Evolutionary conservation across 2,888 invertebrate genomes (phyloP).

Genomic region (Dryobotodes eremita): DNA sequence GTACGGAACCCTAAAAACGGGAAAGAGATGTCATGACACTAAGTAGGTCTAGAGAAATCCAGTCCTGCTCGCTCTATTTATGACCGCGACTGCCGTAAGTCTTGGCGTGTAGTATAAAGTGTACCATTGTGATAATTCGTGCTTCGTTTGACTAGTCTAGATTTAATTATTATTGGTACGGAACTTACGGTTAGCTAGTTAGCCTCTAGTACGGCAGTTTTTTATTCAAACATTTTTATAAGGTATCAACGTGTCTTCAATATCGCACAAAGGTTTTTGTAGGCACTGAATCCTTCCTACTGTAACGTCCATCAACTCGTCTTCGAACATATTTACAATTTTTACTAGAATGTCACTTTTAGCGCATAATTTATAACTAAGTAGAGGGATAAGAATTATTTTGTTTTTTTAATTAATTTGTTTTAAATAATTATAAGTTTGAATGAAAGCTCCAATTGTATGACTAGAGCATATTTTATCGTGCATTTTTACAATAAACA

Average conservation of each 20-base stretch:
- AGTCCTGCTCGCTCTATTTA: conserved; percentile 5
- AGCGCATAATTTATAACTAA: conserved; percentile 60
- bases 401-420: conserved; percentile 51
- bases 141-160: neutral
- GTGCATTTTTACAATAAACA: conserved; percentile 58
- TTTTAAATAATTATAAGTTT: conserved; percentile 55
- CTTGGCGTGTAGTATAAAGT: neutral
- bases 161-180: conserved; percentile 5
- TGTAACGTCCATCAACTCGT: conserved; percentile 48
- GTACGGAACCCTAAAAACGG: too few species aligned
- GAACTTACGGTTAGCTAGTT: conserved; percentile 20
- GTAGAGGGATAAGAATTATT: conserved; percentile 42
- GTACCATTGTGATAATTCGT: conserved; percentile 23
- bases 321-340: conserved; percentile 46
- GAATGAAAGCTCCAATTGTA: conserved; percentile 54
- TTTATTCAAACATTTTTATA: conserved; percentile 26
- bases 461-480: conserved; percentile 46
- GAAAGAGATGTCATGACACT: neutral
- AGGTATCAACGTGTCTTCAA: conserved; percentile 13
- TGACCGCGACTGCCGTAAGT: neutral
- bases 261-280: conserved; percentile 44
- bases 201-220: conserved; percentile 14
- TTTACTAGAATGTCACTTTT: conserved; percentile 52
- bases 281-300: conserved; percentile 20
- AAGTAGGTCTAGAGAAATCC: too few species aligned